Conservation (phyloP, 1,140 invertebrate species). For the Frieseomelitta varia region DNA sequence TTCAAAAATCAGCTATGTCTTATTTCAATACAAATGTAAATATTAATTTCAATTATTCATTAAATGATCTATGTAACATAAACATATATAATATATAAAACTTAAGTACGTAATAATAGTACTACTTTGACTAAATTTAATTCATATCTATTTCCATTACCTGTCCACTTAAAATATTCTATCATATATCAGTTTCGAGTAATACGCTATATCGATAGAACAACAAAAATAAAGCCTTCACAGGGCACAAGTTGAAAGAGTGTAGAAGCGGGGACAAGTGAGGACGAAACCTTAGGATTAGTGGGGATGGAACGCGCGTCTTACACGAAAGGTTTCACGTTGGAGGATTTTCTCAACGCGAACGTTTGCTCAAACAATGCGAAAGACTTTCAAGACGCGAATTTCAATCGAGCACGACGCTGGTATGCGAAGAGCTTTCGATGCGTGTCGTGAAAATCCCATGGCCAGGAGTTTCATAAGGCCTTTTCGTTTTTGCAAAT, state of each 20-base stretch:
- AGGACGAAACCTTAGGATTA: not conserved
- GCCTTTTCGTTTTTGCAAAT: not conserved
- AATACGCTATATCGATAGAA: not conserved
- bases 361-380: not conserved
- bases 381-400: not conserved
- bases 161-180: too few relatives aligned
- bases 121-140: too few relatives aligned
- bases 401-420: not conserved
- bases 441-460: not conserved
- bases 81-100: too few relatives aligned
- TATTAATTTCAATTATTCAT: too few relatives aligned
- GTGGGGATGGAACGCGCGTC: not conserved
- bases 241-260: not conserved
- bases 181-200: too few relatives aligned
- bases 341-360: too few relatives aligned
- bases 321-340: not conserved
- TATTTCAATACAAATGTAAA: too few relatives aligned
- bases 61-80: too few relatives aligned
- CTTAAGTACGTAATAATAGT: too few relatives aligned
- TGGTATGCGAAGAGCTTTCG: not conserved
- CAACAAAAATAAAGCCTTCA: not conserved
- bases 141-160: too few relatives aligned
- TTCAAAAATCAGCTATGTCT: too few relatives aligned
- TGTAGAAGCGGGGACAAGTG: not conserved
- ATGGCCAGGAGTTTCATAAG: slow-evolving; percentile 1